Conservation (phyloP, 2,888 invertebrate species). For the Acholoe squamosa region DNA sequence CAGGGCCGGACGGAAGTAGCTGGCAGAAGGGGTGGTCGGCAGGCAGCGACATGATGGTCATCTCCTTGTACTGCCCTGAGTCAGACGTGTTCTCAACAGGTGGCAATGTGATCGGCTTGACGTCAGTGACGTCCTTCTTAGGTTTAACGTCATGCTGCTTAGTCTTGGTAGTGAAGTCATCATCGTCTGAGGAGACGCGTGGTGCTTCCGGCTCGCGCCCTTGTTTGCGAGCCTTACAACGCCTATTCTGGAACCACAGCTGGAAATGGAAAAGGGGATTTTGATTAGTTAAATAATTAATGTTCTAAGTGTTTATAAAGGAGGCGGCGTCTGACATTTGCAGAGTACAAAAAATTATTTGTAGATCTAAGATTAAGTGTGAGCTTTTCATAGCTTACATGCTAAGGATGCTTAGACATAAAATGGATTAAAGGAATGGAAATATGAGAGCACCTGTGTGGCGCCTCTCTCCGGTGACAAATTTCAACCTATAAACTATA, state of each 20-base stretch:
- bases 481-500: too few relatives aligned
- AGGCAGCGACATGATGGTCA: background rate
- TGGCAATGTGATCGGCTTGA: background rate
- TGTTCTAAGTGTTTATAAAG: too few relatives aligned
- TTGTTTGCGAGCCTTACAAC: background rate
- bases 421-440: too few relatives aligned
- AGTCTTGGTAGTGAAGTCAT: background rate
- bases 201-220: background rate
- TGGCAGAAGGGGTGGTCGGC: conserved; percentile 45
- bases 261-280: background rate
- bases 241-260: conserved; percentile 31
- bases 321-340: too few relatives aligned
- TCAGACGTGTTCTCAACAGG: background rate
- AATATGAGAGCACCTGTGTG: too few relatives aligned
- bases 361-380: too few relatives aligned
- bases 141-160: background rate
- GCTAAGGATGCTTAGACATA: too few relatives aligned
- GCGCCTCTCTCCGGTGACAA: too few relatives aligned
- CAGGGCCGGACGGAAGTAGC: background rate
- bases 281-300: too few relatives aligned
- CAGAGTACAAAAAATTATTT: too few relatives aligned
- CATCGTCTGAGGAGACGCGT: background rate
- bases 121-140: background rate
- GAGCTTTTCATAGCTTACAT: too few relatives aligned
- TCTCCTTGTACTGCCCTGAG: background rate